These are phyloP conservation scores for Andrena praecox DNA, from an alignment of 2,888 invertebrate species.

Conservation along the genomic window DNA sequence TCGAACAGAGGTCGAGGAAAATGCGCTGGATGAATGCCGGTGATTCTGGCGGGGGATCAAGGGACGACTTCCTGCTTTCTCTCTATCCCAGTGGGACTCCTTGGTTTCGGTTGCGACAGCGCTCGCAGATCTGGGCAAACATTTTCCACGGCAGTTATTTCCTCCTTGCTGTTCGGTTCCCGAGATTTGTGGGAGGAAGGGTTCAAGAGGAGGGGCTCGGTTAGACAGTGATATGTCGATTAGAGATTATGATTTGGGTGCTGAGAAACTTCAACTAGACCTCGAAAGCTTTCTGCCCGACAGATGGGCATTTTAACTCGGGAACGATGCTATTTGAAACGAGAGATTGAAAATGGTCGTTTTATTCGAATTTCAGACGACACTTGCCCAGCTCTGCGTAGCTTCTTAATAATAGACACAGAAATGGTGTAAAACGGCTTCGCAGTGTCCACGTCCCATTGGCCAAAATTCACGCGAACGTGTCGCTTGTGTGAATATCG, in stretches of 20 bases:
- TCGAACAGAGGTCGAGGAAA: background rate
- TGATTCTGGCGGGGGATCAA: background rate
- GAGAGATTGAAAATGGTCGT: background rate
- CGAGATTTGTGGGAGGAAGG: too few relatives aligned
- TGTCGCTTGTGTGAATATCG: background rate
- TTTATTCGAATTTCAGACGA: background rate
- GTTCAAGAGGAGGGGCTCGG: too few relatives aligned
- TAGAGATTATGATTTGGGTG: too few relatives aligned
- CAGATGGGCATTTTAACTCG: too few relatives aligned
- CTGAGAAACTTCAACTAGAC: too few relatives aligned
- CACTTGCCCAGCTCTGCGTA: conserved; percentile 14
- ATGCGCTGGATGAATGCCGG: background rate
- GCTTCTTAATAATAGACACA: background rate
- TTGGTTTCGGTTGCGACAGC: background rate
- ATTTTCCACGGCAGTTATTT: background rate
- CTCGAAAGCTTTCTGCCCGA: background rate
- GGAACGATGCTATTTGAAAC: background rate
- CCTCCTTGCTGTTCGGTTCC: too few relatives aligned
- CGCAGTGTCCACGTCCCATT: background rate
- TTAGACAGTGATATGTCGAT: too few relatives aligned
- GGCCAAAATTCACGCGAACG: background rate
- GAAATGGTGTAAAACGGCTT: background rate
- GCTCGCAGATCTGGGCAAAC: conserved; percentile 1
- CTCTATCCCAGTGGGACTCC: background rate
- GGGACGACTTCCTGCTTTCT: background rate